These are phyloP conservation scores for Numenius arquata DNA, from an alignment of 2,113 vertebrate species.

Conservation along the genomic window DNA sequence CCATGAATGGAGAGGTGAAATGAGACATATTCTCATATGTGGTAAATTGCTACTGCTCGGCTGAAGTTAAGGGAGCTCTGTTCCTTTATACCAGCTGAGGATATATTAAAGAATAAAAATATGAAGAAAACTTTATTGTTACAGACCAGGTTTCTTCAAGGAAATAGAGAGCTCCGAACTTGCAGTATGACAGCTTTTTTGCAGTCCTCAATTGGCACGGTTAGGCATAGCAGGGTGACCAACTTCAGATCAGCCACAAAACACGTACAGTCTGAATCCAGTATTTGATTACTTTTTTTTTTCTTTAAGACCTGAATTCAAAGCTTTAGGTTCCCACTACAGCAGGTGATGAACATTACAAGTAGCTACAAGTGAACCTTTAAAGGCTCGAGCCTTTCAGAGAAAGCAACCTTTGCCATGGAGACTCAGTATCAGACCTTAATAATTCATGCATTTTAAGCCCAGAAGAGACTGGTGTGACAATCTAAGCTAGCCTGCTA, in stretches of 20 bases:
- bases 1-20: constrained; percentile 4
- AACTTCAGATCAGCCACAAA: background rate
- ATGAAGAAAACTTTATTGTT: background rate
- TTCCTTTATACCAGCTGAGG: background rate
- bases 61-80: background rate
- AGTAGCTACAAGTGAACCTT: constrained; percentile 11
- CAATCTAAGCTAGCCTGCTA: background rate
- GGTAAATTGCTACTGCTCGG: background rate
- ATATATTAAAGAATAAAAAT: background rate
- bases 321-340: background rate
- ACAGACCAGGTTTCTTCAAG: background rate
- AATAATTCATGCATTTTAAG: constrained; percentile 41
- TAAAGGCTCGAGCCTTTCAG: background rate
- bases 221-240: background rate
- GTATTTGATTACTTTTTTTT: background rate
- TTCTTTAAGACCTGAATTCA: background rate
- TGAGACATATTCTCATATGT: background rate
- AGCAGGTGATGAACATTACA: constrained; percentile 7
- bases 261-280: background rate
- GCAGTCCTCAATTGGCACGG: background rate
- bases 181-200: background rate
- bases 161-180: background rate
- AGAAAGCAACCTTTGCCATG: background rate
- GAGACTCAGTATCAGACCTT: background rate
- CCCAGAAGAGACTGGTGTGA: background rate